phyloP scores from a whole-genome alignment of 2,888 invertebrate species.

The Dascillus cervinus region DNA sequence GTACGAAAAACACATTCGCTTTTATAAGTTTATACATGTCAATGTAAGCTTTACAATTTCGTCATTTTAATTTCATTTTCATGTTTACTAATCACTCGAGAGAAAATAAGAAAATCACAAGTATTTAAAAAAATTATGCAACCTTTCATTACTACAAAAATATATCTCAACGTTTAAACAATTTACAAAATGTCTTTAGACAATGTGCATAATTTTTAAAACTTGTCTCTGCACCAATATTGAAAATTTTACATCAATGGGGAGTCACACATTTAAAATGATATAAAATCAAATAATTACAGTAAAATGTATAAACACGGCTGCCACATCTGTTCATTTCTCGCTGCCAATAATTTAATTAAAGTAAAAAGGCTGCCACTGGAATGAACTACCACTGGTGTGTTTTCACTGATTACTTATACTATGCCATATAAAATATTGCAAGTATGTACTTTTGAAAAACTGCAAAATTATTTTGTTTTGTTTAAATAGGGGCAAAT shows the following conservation, averaged over 20 bases:
- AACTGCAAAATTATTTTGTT: too few species aligned
- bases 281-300: constrained; percentile 10
- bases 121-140: constrained; percentile 25
- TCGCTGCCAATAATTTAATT: constrained; percentile 17
- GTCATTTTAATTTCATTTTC: constrained; percentile 17
- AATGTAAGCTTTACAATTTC: constrained; percentile 40
- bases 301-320: constrained; percentile 14
- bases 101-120: constrained; percentile 15
- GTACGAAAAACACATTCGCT: constrained; percentile 43
- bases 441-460: too few species aligned
- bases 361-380: constrained; percentile 29
- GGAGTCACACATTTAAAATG: too few species aligned
- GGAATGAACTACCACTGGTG: constrained; percentile 21
- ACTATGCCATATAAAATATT: constrained; percentile 6
- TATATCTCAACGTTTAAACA: constrained; percentile 36
- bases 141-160: constrained; percentile 37
- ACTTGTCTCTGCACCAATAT: constrained; percentile 30
- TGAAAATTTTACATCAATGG: constrained; percentile 24
- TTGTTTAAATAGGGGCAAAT: too few species aligned
- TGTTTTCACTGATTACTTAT: too few species aligned
- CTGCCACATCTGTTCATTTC: constrained; percentile 12
- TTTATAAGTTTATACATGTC: constrained; percentile 40
- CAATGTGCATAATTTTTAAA: constrained; percentile 20
- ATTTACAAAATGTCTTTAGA: constrained; percentile 35
- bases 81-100: constrained; percentile 30